Percentiles rank a stretch among this genome's conserved stretches.
phyloP scores from a whole-genome alignment of 2,797 vertebrate species.

The Nannoperca obscura region DNA sequence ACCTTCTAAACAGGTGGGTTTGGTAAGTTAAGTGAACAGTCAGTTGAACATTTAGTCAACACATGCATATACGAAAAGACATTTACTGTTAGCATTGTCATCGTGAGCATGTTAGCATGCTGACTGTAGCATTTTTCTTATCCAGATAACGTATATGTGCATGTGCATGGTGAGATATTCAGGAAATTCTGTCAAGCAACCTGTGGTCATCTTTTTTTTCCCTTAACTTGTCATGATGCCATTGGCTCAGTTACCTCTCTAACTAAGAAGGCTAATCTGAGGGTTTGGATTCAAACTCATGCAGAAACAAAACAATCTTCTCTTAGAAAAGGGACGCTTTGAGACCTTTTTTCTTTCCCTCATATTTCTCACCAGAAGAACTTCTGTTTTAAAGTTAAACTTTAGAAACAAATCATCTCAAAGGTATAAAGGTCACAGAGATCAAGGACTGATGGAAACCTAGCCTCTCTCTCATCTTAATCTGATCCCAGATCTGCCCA shows the following conservation, averaged over 20 bases:
- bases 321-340: conserved; percentile 31
- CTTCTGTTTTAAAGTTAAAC: background rate
- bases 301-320: conserved; percentile 45
- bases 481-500: conserved; percentile 49
- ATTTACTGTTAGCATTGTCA: conserved; percentile 1
- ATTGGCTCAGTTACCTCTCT: conserved; percentile 49
- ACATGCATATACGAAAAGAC: background rate
- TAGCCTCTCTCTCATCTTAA: conserved; percentile 20
- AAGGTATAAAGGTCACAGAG: conserved; percentile 28
- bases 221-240: conserved; percentile 55
- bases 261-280: conserved; percentile 50
- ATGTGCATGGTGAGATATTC: conserved; percentile 14
- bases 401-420: conserved; percentile 10
- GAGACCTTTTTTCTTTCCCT: conserved; percentile 35
- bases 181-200: conserved; percentile 66
- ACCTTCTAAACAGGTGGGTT: background rate
- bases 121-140: background rate
- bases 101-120: background rate
- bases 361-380: background rate
- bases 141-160: too few species aligned
- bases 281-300: conserved; percentile 56
- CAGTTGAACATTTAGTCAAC: background rate
- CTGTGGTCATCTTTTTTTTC: conserved; percentile 64
- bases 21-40: background rate
- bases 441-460: conserved; percentile 28